phyloP scores from a whole-genome alignment of 2,113 vertebrate species.

The Alectura lathami region DNA sequence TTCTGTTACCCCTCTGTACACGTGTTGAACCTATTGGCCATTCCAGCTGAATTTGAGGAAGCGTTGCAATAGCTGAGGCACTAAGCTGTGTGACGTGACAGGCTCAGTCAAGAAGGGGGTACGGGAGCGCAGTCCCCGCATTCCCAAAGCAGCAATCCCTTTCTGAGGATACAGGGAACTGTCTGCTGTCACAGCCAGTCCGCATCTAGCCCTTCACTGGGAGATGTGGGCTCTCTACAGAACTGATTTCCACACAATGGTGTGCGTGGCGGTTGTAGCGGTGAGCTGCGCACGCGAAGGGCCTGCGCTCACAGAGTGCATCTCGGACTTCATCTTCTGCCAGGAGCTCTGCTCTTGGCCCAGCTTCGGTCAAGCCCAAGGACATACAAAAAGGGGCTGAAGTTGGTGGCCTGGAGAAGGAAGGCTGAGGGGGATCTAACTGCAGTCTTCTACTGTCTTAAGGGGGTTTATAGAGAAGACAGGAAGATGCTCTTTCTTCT shows the following conservation, averaged over 20 bases:
- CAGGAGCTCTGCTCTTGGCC: neutral
- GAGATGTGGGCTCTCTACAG: neutral
- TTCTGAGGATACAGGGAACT: neutral
- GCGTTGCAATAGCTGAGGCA: neutral
- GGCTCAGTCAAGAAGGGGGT: neutral
- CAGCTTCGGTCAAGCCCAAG: neutral
- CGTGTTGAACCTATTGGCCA: neutral
- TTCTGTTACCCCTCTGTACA: fast-evolving
- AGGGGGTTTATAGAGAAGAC: neutral
- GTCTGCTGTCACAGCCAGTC: fast-evolving
- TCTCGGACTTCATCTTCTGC: neutral
- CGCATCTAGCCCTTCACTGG: fast-evolving
- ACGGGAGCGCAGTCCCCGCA: neutral
- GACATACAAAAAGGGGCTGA: neutral
- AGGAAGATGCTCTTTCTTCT: neutral
- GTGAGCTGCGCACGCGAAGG: fast-evolving
- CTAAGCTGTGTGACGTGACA: neutral
- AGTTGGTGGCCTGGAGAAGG: neutral
- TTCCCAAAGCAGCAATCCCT: neutral
- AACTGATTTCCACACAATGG: neutral
- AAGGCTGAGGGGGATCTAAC: neutral
- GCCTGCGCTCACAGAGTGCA: fast-evolving
- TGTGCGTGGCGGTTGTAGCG: neutral
- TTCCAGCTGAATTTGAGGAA: neutral
- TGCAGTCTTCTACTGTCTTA: neutral